Conservation (phyloP, 2,888 invertebrate genomes). For the Plutella xylostella region DNA sequence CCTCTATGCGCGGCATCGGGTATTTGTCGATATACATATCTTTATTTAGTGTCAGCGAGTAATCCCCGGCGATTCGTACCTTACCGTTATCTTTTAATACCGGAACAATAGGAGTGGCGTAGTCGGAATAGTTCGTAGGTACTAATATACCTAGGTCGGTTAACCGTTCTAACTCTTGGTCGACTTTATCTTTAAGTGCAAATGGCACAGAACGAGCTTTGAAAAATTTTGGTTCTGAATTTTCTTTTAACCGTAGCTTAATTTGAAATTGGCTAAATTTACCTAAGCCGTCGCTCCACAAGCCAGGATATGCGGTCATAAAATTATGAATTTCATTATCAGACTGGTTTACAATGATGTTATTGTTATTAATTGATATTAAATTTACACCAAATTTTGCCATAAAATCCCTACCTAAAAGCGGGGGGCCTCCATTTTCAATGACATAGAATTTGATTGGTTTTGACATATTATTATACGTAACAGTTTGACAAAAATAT, state of each 20-base stretch:
- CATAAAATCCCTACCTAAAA: constrained; percentile 10
- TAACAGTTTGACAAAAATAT: neutral
- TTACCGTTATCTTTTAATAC: neutral
- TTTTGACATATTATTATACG: neutral
- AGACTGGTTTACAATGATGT: neutral
- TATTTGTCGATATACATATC: neutral
- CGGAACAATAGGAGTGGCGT: neutral
- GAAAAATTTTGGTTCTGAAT: constrained; percentile 10
- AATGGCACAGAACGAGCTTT: constrained; percentile 11
- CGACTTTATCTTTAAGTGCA: neutral
- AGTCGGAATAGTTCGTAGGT: neutral
- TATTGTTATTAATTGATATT: neutral
- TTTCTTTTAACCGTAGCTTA: constrained; percentile 9
- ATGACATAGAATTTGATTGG: constrained; percentile 7
- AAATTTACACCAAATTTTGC: constrained; percentile 3
- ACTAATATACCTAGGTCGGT: neutral
- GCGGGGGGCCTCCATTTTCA: constrained; percentile 7
- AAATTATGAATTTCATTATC: neutral
- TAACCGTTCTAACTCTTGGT: neutral
- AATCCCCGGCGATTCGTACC: neutral
- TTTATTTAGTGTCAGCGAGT: neutral
- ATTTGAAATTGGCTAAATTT: constrained; percentile 10
- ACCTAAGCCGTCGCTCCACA: constrained; percentile 11
- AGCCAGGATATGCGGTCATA: neutral
- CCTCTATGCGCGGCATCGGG: neutral